Conservation (phyloP, 2,888 invertebrate genomes). For the Myopa testacea region DNA sequence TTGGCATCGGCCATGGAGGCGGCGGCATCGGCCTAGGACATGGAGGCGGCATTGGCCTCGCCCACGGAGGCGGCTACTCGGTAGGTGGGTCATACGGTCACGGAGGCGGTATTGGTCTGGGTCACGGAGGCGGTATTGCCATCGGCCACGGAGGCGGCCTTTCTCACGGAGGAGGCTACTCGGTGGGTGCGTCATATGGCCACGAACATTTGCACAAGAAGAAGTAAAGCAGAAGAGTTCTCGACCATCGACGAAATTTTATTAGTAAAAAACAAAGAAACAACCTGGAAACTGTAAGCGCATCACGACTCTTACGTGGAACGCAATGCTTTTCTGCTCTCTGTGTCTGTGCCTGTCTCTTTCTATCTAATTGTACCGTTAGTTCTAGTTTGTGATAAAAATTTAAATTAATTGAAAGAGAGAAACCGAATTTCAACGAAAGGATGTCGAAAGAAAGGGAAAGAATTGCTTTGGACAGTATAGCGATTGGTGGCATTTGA, state of each 20-base stretch:
- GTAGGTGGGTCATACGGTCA: constrained; percentile 51
- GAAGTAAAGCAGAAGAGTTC: constrained; percentile 55
- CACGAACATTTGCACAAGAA: constrained; percentile 55
- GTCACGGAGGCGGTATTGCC: constrained; percentile 47
- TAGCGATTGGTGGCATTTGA: no score
- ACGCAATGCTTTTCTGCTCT: constrained; percentile 29
- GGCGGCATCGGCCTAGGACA: constrained; percentile 45
- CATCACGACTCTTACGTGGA: constrained; percentile 44
- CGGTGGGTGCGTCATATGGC: constrained; percentile 49
- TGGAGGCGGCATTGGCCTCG: constrained; percentile 31
- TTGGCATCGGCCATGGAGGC: constrained; percentile 41
- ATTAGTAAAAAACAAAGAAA: constrained; percentile 26
- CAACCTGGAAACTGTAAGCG: constrained; percentile 32
- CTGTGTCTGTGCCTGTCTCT: constrained; percentile 27
- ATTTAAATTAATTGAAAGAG: constrained; percentile 57
- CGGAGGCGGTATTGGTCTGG: constrained; percentile 47
- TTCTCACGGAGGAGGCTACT: constrained; percentile 27
- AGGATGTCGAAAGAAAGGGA: constrained; percentile 1
- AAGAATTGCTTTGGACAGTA: no score
- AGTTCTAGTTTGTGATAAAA: constrained; percentile 67
- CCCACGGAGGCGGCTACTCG: constrained; percentile 41
- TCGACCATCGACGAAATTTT: constrained; percentile 2
- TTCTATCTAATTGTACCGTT: constrained; percentile 54
- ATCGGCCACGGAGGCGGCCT: constrained; percentile 47
- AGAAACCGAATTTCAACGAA: constrained; percentile 43